phyloP scores from a whole-genome alignment of 2,888 invertebrate species.

The Cylloceria caligata region DNA sequence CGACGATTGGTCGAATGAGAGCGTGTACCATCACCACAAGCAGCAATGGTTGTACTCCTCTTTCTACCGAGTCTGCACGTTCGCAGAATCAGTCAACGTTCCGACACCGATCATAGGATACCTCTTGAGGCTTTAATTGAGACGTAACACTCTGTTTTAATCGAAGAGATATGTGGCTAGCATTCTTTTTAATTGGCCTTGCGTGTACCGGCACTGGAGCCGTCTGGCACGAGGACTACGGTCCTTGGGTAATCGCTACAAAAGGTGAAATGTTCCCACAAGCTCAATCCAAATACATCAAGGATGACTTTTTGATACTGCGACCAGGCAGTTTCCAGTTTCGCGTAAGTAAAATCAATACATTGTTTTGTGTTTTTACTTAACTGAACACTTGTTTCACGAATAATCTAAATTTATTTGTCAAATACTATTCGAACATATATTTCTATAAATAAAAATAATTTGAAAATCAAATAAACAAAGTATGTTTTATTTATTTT shows the following conservation, averaged over 20 bases:
- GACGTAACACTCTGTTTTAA: not conserved
- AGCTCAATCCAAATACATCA: conserved; percentile 85
- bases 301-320: conserved; percentile 84
- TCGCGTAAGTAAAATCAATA: conserved; percentile 67
- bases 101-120: not conserved
- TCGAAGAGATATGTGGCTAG: not conserved
- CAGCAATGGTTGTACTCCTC: not conserved
- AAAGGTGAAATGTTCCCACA: conserved; percentile 90
- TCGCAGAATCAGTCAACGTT: not conserved
- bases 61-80: not conserved
- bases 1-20: conserved; percentile 16
- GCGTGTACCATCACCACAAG: not conserved
- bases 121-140: not conserved
- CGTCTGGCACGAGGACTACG: conserved; percentile 82
- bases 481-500: too few species aligned
- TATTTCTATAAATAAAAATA: too few species aligned
- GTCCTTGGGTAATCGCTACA: conserved; percentile 86
- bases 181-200: not conserved
- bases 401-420: too few species aligned
- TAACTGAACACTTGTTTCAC: too few species aligned
- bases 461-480: too few species aligned
- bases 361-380: not conserved
- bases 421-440: too few species aligned
- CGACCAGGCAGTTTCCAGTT: conserved; percentile 85
- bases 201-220: conserved; percentile 10